Conservation (phyloP, 2,888 invertebrate genomes). For the Mamestra brassicae region DNA sequence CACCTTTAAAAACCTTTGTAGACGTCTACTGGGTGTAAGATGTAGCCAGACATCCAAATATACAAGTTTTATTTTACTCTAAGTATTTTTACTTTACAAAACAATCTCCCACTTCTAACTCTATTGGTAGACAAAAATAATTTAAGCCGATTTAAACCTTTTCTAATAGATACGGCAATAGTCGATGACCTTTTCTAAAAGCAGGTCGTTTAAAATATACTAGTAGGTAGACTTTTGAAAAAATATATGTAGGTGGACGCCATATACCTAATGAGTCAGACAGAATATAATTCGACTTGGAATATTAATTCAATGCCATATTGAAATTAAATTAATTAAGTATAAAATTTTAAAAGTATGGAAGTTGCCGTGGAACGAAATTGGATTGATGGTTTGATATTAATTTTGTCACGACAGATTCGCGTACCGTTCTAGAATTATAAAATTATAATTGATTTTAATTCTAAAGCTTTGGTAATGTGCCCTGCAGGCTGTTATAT, state of each 20-base stretch:
- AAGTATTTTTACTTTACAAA: constrained; percentile 10
- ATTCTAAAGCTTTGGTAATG: constrained; percentile 11
- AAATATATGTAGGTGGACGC: constrained; percentile 52
- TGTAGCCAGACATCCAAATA: constrained; percentile 29
- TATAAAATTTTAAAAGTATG: constrained; percentile 37
- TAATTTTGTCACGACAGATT: constrained; percentile 49
- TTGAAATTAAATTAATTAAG: constrained; percentile 62
- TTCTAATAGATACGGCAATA: constrained; percentile 1
- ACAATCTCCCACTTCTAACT: constrained; percentile 7
- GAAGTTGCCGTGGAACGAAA: constrained; percentile 68
- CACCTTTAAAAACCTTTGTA: constrained; percentile 25
- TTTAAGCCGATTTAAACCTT: constrained; percentile 34
- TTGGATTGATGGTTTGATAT: constrained; percentile 70
- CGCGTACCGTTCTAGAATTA: constrained; percentile 2
- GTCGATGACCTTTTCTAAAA: constrained; percentile 39
- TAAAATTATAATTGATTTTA: constrained; percentile 24
- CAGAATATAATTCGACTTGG: constrained; percentile 50
- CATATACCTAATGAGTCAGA: constrained; percentile 50
- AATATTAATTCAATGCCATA: constrained; percentile 64
- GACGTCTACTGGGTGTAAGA: constrained; percentile 8
- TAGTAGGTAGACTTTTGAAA: constrained; percentile 31
- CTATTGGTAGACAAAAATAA: constrained; percentile 22
- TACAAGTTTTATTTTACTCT: constrained; percentile 5
- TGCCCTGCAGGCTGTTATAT: constrained; percentile 7
- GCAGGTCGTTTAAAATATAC: constrained; percentile 32